These are phyloP conservation scores for Tetranychus piercei DNA, from an alignment of 2,888 invertebrate species.

Conservation along the genomic window DNA sequence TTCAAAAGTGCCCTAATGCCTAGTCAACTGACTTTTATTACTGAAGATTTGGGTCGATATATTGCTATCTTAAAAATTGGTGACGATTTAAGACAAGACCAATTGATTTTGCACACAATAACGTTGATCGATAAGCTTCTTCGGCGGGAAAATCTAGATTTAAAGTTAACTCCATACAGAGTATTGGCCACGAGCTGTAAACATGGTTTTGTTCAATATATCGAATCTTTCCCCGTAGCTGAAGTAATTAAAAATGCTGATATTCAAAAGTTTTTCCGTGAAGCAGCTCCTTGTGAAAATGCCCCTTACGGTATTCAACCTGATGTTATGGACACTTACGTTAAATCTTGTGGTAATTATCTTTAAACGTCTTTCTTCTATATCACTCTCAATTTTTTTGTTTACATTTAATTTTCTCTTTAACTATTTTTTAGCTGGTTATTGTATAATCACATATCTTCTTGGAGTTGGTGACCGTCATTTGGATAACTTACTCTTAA, in stretches of 20 bases:
- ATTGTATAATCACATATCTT: slow-evolving; percentile 92
- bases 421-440: slow-evolving; percentile 50
- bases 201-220: slow-evolving; percentile 88
- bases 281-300: slow-evolving; percentile 61
- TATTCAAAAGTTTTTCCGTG: slow-evolving; percentile 79
- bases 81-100: slow-evolving; percentile 91
- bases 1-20: slow-evolving; percentile 97
- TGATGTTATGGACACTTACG: slow-evolving; percentile 93
- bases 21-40: slow-evolving; percentile 66
- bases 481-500: slow-evolving; percentile 83
- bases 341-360: slow-evolving; percentile 60
- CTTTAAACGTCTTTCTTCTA: background rate
- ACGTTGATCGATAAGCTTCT: slow-evolving; percentile 86
- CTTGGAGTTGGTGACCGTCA: slow-evolving; percentile 94
- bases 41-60: slow-evolving; percentile 56
- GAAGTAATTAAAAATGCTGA: slow-evolving; percentile 62
- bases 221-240: slow-evolving; percentile 78
- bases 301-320: slow-evolving; percentile 74
- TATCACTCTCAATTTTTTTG: background rate
- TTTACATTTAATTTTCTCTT: slow-evolving; percentile 5
- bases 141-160: slow-evolving; percentile 78
- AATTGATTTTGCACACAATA: slow-evolving; percentile 90
- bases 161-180: slow-evolving; percentile 84
- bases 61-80: slow-evolving; percentile 94
- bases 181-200: slow-evolving; percentile 87